phyloP scores from a whole-genome alignment of 1,140 invertebrate genomes.

The Nebria ingens region DNA sequence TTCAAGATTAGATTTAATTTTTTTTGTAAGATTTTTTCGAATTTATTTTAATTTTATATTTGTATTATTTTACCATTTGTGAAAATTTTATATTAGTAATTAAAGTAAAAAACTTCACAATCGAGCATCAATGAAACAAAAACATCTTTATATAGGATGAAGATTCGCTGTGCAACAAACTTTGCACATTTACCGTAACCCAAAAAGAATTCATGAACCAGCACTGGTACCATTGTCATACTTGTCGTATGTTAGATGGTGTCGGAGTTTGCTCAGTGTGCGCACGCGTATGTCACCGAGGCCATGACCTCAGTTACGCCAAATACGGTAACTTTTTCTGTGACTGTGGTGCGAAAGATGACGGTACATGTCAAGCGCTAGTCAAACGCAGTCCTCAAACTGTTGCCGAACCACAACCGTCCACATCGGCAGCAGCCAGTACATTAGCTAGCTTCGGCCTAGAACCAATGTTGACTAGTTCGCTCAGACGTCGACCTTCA shows the following conservation, averaged over 20 bases:
- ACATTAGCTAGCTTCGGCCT: constrained; percentile 28
- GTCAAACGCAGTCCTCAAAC: constrained; percentile 57
- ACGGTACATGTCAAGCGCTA: constrained; percentile 63
- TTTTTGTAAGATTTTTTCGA: too few relatives aligned
- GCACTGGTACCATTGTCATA: constrained; percentile 96
- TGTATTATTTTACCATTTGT: too few relatives aligned
- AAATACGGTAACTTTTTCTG: constrained; percentile 99
- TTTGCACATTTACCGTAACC: constrained; percentile 95
- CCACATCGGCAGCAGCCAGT: constrained; percentile 19
- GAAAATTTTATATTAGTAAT: too few relatives aligned
- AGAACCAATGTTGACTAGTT: constrained; percentile 42
- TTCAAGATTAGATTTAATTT: too few relatives aligned
- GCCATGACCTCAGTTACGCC: constrained; percentile 94
- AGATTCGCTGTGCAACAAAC: constrained; percentile 84
- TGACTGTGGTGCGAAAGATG: constrained; percentile 95
- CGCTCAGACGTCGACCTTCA: constrained; percentile 58
- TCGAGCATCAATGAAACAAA: too few relatives aligned
- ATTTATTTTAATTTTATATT: too few relatives aligned
- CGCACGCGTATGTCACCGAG: constrained; percentile 91
- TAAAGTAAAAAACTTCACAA: too few relatives aligned
- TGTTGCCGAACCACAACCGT: constrained; percentile 35
- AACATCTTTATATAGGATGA: constrained; percentile 75
- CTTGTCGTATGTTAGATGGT: constrained; percentile 95
- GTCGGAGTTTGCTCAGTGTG: constrained; percentile 96
- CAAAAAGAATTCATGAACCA: constrained; percentile 99